These are phyloP conservation scores for Peromyscus melanophrys DNA, from an alignment of 2,797 vertebrate genomes.

Conservation along the genomic window DNA sequence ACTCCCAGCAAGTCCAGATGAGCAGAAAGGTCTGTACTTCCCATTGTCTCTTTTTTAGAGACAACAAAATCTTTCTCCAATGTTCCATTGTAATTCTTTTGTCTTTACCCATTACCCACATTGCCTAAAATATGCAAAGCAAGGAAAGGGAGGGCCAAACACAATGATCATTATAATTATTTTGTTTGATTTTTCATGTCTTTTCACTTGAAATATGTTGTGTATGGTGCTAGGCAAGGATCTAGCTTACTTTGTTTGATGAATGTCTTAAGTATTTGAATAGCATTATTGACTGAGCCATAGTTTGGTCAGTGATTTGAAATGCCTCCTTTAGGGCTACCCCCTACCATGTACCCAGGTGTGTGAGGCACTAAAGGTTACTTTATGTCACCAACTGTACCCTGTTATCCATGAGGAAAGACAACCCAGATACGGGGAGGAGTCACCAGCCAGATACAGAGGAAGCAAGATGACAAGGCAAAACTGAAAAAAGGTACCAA, in stretches of 20 bases:
- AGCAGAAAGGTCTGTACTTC: not conserved
- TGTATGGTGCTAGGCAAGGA: not conserved
- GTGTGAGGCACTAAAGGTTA: not conserved
- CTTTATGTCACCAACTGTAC: not conserved
- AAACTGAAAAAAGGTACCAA: too few relatives aligned
- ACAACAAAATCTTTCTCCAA: not conserved
- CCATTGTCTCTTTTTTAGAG: slow-evolving; percentile 16
- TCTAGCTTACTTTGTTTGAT: slow-evolving; percentile 24
- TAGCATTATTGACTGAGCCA: not conserved
- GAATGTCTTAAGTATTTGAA: not conserved
- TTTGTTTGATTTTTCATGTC: not conserved
- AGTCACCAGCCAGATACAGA: too few relatives aligned
- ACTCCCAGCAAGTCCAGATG: slow-evolving; percentile 28
- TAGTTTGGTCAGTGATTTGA: slow-evolving; percentile 9
- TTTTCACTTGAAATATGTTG: not conserved
- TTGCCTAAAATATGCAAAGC: not conserved
- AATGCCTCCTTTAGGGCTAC: not conserved
- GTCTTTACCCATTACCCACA: not conserved
- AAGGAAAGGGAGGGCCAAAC: not conserved
- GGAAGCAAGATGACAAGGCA: too few relatives aligned
- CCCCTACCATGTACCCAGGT: not conserved
- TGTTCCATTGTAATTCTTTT: not conserved
- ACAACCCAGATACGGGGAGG: not conserved
- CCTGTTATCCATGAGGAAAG: slow-evolving; percentile 3
- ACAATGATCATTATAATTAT: not conserved